Base-by-base conservation (phyloP, 2,113 vertebrate genomes). In the Odontesthes bonariensis region DNA sequence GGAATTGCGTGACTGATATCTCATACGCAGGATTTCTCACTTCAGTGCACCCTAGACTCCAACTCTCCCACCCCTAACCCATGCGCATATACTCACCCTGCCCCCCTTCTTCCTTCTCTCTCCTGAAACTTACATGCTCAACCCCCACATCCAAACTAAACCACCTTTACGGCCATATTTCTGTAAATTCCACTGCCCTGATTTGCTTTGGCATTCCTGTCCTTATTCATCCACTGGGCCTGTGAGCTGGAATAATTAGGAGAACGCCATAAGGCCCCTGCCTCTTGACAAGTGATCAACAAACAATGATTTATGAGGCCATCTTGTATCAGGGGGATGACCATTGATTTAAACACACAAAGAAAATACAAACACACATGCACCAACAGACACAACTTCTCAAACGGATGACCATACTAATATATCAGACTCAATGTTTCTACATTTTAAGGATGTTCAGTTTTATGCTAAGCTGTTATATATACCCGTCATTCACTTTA, bases 241-340 rank as follows among this genome's bases (percentile, higher is more conserved):
- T 90, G 87, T 87, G 89, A 86, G 86, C 77, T 90, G 84, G 87
- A 91, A 91, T 92, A 92, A 94, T 93, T 91, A 92, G 86, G 86
- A 62, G 79, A 77, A 85, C 23, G 73, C 86, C 90, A 91, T 86
- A 83, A 92, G 89, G 84, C 81, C 72, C 83, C 80, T 84, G 84
- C 84, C 89, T 89, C 82, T 79, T 91, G 92, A 92, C 89, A 92
- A 90, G 71, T 65, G 56, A 91, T 81, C 88, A 92, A 91, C 91
- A 95, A 94, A 96, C 92, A 94, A 93, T 96, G 95, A 97, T 95
- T 95, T 94, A 96, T 94, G 93, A 93, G 81, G 74, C 80, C 86
- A 86, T 94, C 89, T 58, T 68, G 81, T 89, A 94, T 91, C 93
- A 93, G 85, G 91, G 68, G 93, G 94, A 96, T 96, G 94, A 89